Base-by-base conservation (phyloP, 1,140 invertebrate species). In the Ericerus pela region DNA sequence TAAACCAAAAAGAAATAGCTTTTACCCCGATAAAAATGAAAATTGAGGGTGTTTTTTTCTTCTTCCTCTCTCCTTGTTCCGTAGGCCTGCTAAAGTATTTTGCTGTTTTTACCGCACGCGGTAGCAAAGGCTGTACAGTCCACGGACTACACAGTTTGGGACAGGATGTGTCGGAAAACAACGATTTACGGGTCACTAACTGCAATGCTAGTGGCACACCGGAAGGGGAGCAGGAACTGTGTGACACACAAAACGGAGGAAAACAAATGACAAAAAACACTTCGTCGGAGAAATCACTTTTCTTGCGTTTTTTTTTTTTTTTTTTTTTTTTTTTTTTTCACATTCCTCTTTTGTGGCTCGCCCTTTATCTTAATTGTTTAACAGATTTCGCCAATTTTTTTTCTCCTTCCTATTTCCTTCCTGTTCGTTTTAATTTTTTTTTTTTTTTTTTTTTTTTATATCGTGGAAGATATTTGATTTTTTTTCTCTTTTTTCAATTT, bases 171-270 rank as follows among this genome's bases (percentile, higher is more conserved):
- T 47, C 41, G 26, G 41, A 24, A 47, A 47, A 47, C 41, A 47
- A 47, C 41, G 16, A 47, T 47, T 47, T 47, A 47, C 41, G 41
- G 41, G 41, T 47, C 41, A 47, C 41, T 47, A 47, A 47, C n/a
- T n/a, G n/a, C n/a, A n/a, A n/a, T n/a, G 41, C 26, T 47, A 16
- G 41, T 24, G 16, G 41, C 41, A n/a, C 26, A 47, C 26, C 22
- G 8, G 26, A 24, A 47, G 41, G 41, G 41, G 4, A n/a, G n/a
- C n/a, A n/a, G n/a, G n/a, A n/a, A n/a, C n/a, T 47, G 20, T 20
- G 20, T 10, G 20, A 20, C 3, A 24, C 20, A 47, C 41, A 47
- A 47, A 47, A 47, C 41, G 26, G 10, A 12, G 16, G n/a, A n/a
- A 47, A 47, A 47, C 41, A 47, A 47, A 47, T 24, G 41, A 47